Evolutionary conservation across 2,797 vertebrate genomes (phyloP), one percentile per base, ranked within the genome.

Genomic region (Nyctibius grandis): DNA sequence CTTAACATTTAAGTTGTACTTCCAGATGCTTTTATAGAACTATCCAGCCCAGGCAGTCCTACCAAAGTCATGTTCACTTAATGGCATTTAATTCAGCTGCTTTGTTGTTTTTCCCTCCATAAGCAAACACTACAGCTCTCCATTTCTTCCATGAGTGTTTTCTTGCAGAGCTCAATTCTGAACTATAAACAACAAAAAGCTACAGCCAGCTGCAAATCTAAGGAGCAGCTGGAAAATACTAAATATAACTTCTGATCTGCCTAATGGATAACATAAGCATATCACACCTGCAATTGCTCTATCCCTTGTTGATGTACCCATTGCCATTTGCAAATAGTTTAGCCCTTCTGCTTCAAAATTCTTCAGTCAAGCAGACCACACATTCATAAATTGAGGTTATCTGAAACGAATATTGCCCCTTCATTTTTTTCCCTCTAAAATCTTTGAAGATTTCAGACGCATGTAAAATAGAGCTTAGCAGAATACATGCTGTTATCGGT

Each of bases 401-500:
- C 38, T 77, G 67, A 80, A 96, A 60, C 48, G 93, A 95, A 78
- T n/a, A 61, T 11, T 77, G 26, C 31, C 13, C 13, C n/a, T 79
- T 28, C 4, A 5, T 31, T 85, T 82, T 74, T 80, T 20, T 28
- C 33, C 20, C 11, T 70, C 40, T 64, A 48, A 86, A 95, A 86
- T 81, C 54, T 93, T 85, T 54, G 70, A 77, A 85, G 76, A 63
- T 92, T 93, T 95, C 25, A 72, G 82, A 61, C 33, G 51, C 57
- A 86, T 77, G 83, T 91, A 91, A 93, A 90, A 84, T 29, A 69
- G n/a, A 88, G 59, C 56, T 85, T 85, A 75, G 89, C 65, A 86
- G 59, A 77, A 88, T 48, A 57, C 53, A 14, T 11, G 82, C 50
- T 1, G 9, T 89, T 92, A 93, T 33, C 3, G 16, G 90, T 83